Evolutionary conservation across 2,888 invertebrate species (phyloP).

Genomic region (Dromius quadrimaculatus): DNA sequence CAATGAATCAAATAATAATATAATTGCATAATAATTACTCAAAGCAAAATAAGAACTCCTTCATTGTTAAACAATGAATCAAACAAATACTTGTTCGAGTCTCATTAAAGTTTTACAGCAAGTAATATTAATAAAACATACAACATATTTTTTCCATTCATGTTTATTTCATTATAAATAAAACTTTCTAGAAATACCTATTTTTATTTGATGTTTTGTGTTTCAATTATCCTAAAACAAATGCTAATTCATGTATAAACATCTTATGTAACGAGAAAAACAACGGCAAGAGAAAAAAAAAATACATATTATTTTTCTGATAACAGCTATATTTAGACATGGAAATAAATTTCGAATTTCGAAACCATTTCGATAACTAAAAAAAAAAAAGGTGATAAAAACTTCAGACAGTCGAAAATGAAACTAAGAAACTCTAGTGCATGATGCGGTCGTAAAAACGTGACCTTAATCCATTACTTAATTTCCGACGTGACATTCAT

Average conservation of each 20-base stretch:
- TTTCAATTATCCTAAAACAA: conserved; percentile 8
- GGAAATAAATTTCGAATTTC: not conserved
- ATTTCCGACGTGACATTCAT: not conserved
- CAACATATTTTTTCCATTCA: not conserved
- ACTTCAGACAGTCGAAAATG: not conserved
- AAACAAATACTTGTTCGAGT: too few relatives aligned
- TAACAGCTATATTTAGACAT: conserved; percentile 17
- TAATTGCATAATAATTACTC: too few relatives aligned
- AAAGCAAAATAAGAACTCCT: too few relatives aligned
- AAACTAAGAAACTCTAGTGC: not conserved
- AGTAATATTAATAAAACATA: too few relatives aligned
- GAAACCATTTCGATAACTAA: not conserved
- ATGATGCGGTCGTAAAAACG: not conserved
- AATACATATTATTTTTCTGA: conserved; percentile 13
- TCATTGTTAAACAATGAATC: too few relatives aligned
- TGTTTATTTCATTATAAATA: not conserved
- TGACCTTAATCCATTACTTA: conserved; percentile 14
- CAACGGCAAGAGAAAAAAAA: conserved; percentile 4
- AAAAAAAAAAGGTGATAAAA: not conserved
- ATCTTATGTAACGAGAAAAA: conserved; percentile 4
- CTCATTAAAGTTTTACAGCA: too few relatives aligned
- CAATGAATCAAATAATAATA: too few relatives aligned
- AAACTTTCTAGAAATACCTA: conserved; percentile 25
- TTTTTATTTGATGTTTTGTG: conserved; percentile 19
- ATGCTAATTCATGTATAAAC: conserved; percentile 15